Evolutionary conservation across 2,888 invertebrate genomes (phyloP), one percentile per base, ranked within the genome.

Genomic region (Brachyptera risi): DNA sequence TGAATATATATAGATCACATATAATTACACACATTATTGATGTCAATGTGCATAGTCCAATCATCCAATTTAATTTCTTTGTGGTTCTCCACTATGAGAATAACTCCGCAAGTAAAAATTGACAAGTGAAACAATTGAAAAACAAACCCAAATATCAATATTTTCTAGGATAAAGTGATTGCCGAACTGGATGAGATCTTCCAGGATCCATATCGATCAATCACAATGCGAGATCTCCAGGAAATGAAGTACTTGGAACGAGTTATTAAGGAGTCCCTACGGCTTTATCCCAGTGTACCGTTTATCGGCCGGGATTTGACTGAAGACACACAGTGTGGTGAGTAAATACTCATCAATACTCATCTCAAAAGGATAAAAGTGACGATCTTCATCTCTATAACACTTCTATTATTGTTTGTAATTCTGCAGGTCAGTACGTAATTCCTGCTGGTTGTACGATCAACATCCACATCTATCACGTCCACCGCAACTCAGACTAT

Each of bases 131-230:
- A n/a, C n/a, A n/a, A n/a, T n/a, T n/a, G n/a, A n/a, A n/a, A n/a
- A n/a, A n/a, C n/a, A n/a, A n/a, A n/a, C n/a, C n/a, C n/a, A n/a
- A n/a, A n/a, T 56, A n/a, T n/a, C n/a, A n/a, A n/a, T n/a, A n/a
- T 19, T 15, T 15, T 44, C 27, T 37, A 69, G 72, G 68, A 72
- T 56, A 76, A 75, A 66, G 72, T 79, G 1, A 75, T 79, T 24
- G 71, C 75, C 24, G 80, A 80, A 69, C 51, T 80, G 54, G 75
- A 76, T 44, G 63, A 64, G 4, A 71, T 80, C 24, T 77, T 79
- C 68, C 72, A 73, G 56, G 27, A 27, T 21, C n/a, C n/a, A n/a
- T 71, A 74, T 13, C 69, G 78, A 44, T 71, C 73, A 7, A 71
- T 78, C 1, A 74, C 76, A 3, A 70, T 73, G 63, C 75, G 76